These are phyloP conservation scores for Halictus ligatus DNA, from an alignment of 2,888 invertebrate genomes.

Conservation along the genomic window DNA sequence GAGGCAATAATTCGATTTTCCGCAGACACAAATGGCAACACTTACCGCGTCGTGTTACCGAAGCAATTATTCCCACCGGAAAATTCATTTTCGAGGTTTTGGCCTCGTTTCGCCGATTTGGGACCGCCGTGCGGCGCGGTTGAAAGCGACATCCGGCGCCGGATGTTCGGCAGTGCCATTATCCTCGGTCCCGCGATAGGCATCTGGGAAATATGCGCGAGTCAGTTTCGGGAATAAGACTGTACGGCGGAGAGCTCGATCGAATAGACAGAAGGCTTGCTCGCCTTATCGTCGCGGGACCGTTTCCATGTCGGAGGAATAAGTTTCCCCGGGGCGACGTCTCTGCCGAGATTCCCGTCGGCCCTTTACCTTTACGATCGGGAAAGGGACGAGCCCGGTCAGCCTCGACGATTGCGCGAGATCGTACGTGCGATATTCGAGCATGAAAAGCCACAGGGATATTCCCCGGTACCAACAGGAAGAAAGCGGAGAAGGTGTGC, in stretches of 20 bases:
- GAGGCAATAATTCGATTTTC: no score
- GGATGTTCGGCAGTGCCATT: neutral
- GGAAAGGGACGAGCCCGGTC: conserved; percentile 51
- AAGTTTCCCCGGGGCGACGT: conserved; percentile 36
- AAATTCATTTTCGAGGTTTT: no score
- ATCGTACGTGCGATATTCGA: conserved; percentile 63
- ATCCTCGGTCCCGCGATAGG: neutral
- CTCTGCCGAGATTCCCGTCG: conserved; percentile 39
- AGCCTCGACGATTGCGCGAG: conserved; percentile 56
- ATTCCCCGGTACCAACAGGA: conserved; percentile 48
- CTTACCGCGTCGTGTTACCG: no score
- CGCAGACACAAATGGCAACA: no score
- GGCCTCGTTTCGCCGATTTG: neutral
- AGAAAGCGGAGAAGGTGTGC: conserved; percentile 41
- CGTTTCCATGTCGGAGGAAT: conserved; percentile 25
- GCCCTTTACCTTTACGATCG: conserved; percentile 54
- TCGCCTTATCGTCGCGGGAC: conserved; percentile 21
- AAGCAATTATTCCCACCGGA: no score
- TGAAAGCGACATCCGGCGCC: neutral
- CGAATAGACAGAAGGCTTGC: conserved; percentile 21
- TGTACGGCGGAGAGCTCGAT: neutral
- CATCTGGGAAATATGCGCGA: conserved; percentile 7
- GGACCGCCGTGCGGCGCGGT: no score
- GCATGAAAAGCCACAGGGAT: conserved; percentile 57
- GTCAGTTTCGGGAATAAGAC: conserved; percentile 6